Evolutionary conservation across 1,140 invertebrate genomes (phyloP).

Genomic region (Eriocheir sinensis): DNA sequence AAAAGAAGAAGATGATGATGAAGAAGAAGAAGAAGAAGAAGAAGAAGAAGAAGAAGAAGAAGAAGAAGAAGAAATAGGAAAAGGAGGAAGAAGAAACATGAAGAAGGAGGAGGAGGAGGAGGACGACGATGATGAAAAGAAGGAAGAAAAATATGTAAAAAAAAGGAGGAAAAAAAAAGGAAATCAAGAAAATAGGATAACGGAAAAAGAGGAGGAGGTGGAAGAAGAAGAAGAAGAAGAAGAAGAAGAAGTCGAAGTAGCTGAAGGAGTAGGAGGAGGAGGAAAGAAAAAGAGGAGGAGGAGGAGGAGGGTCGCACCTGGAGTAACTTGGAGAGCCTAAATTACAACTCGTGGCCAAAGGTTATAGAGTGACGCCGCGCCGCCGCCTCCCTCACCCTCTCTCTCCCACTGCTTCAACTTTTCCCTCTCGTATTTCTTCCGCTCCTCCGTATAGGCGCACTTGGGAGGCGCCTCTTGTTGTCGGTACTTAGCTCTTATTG

Average conservation of each 20-base stretch:
- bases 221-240: conserved; percentile 11
- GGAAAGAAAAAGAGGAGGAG: conserved; percentile 14
- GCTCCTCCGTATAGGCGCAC: not conserved
- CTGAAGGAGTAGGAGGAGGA: not conserved
- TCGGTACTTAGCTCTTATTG: not conserved
- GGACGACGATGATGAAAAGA: too few relatives aligned
- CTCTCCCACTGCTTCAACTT: conserved; percentile 36
- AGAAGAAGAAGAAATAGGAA: too few relatives aligned
- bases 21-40: too few relatives aligned
- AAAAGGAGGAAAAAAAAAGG: too few relatives aligned
- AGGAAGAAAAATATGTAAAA: too few relatives aligned
- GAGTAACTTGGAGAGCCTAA: conserved; percentile 37
- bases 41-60: too few relatives aligned
- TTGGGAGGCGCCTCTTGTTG: not conserved
- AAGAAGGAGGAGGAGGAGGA: too few relatives aligned
- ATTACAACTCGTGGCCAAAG: conserved; percentile 44
- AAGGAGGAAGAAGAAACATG: too few relatives aligned
- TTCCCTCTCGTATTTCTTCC: conserved; percentile 15
- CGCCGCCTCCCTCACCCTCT: not conserved
- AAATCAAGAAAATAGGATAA: too few relatives aligned
- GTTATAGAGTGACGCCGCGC: conserved; percentile 18
- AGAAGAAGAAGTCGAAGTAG: not conserved
- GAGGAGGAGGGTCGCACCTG: not conserved
- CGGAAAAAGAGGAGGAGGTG: not conserved
- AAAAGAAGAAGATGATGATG: too few relatives aligned